A percentile compares a stretch with the other conserved stretches of the same genome.
These are phyloP conservation scores for Lagria hirta DNA, from an alignment of 2,888 invertebrate species.

Conservation along the genomic window DNA sequence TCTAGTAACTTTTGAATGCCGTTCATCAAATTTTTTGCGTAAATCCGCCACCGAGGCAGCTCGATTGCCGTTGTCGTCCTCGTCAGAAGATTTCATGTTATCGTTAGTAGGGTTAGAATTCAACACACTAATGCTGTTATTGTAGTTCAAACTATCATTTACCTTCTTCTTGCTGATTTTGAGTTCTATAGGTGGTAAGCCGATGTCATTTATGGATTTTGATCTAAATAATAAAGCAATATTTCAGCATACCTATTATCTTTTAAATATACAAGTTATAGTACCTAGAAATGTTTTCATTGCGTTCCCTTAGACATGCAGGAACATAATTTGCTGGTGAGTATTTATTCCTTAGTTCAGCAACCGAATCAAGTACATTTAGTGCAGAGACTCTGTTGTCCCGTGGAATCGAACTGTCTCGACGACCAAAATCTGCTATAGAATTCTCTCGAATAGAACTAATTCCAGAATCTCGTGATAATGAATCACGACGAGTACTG, in stretches of 20 bases:
- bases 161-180: conserved; percentile 47
- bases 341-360: conserved; percentile 74
- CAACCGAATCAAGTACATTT: conserved; percentile 52
- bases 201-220: conserved; percentile 64
- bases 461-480: conserved; percentile 46
- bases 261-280: too few species aligned
- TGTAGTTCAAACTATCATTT: conserved; percentile 43
- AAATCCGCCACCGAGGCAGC: conserved; percentile 62
- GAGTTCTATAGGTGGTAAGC: conserved; percentile 48
- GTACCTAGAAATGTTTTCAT: conserved; percentile 45
- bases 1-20: conserved; percentile 45
- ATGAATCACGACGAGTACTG: conserved; percentile 41
- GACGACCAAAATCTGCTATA: conserved; percentile 53
- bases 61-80: conserved; percentile 63
- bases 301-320: conserved; percentile 42
- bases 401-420: conserved; percentile 57
- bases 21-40: conserved; percentile 57
- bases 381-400: conserved; percentile 37
- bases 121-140: conserved; percentile 46
- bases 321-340: conserved; percentile 76
- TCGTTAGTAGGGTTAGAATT: conserved; percentile 53
- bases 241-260: too few species aligned
- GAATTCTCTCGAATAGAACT: conserved; percentile 48
- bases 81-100: conserved; percentile 46
- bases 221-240: too few species aligned